Conservation (phyloP, 2,113 vertebrate genomes). For the Gadus chalcogrammus region DNA sequence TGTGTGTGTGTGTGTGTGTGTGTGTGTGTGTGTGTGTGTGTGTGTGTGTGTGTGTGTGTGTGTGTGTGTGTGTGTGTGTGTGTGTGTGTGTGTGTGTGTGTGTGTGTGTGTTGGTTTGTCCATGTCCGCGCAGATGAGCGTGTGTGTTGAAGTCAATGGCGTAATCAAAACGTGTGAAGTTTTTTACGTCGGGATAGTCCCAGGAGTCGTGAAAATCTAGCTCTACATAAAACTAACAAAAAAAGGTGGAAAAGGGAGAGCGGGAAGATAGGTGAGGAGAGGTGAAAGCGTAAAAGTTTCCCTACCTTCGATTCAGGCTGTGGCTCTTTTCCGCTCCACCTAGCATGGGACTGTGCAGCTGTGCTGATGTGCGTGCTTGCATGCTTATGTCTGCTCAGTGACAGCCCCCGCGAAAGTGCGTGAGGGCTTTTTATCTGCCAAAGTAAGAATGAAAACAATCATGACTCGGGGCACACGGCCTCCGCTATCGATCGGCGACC, state of each 20-base stretch:
- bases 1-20: too few species aligned
- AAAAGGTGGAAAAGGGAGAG: neutral
- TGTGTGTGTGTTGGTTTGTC: too few species aligned
- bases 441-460: slow-evolving; percentile 51
- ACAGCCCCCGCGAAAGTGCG: neutral
- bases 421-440: slow-evolving; percentile 27
- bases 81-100: too few species aligned
- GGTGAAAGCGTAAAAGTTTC: slow-evolving; percentile 3
- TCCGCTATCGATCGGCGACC: slow-evolving; percentile 57
- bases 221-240: neutral
- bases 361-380: neutral
- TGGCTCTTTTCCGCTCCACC: too few species aligned
- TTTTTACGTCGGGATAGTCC: neutral
- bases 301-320: slow-evolving; percentile 39
- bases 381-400: slow-evolving; percentile 16
- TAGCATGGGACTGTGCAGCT: slow-evolving; percentile 35
- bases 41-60: neutral
- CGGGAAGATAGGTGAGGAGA: slow-evolving; percentile 8
- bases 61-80: too few species aligned
- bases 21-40: too few species aligned
- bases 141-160: neutral
- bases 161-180: neutral
- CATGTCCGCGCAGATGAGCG: too few species aligned
- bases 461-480: slow-evolving; percentile 49
- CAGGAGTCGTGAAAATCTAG: neutral